Evolutionary conservation across 1,140 invertebrate genomes (phyloP), one percentile per base, ranked within the genome.

Genomic region (Melipona quadrifasciata): DNA sequence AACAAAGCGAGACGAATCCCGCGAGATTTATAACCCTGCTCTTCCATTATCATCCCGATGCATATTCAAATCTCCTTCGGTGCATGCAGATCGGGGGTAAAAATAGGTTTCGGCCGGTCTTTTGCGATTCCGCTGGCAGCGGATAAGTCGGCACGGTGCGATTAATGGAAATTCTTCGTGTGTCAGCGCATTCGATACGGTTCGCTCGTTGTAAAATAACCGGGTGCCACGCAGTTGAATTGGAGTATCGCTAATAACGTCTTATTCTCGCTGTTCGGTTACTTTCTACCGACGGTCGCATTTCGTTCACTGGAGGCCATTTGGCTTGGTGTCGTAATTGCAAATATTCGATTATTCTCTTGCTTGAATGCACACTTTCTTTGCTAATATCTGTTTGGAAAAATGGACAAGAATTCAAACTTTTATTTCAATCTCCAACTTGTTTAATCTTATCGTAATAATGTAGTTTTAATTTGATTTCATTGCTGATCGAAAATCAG

Each of bases 1-100:
- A 79, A 58, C 67, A 71, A 71, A 84, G 76, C 55, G 53, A 84
- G n/a, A 80, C 76, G 76, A 84, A 84, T 79, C 47, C 67, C n/a
- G 2, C 39, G n/a, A 79, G 67, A 84, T 72, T 84, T 80, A 80
- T 57, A 79, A 71, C 51, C 47, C 80, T n/a, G n/a, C 24, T 19
- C 47, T 51, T 57, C 21, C 65, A 84, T 84, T 84, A 71, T 79
- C 67, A 79, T 70, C 21, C 55, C 39, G 67, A 71, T 80, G 82
- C 82, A 84, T 80, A 84, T 84, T 84, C 76, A 84, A 64, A 16
- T 68, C 70, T 53, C 55, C 16, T 71, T 70, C 55, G 39, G 55
- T 31, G 76, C 76, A 80, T 79, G 79, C 74, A 24, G n/a, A 71
- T 84, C 53, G 55, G 34, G 67, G 51, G 31, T 78, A 79, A 79